phyloP scores from a whole-genome alignment of 2,113 vertebrate genomes.

The Tyto alba region DNA sequence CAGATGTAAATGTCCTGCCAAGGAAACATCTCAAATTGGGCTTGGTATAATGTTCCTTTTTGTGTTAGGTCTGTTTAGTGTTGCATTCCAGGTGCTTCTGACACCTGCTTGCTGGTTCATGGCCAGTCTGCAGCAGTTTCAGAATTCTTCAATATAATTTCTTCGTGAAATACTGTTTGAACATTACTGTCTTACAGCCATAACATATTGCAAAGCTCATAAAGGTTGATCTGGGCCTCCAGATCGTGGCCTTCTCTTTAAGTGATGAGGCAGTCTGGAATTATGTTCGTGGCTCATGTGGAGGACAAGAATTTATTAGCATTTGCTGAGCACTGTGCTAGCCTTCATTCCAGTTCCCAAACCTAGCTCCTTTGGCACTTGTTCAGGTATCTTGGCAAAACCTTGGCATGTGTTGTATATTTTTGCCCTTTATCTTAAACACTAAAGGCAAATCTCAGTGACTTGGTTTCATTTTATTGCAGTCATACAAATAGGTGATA shows the following conservation, averaged over 20 bases:
- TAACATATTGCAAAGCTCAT: background rate
- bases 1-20: background rate
- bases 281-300: background rate
- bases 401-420: background rate
- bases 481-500: background rate
- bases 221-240: background rate
- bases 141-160: background rate
- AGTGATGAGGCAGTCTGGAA: background rate
- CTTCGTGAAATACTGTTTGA: background rate
- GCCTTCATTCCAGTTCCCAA: background rate
- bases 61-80: background rate
- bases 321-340: background rate
- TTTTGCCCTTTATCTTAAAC: background rate
- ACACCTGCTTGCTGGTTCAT: background rate
- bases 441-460: background rate
- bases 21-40: background rate
- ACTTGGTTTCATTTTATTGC: background rate
- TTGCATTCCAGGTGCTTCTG: background rate
- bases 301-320: background rate
- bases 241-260: background rate
- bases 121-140: background rate
- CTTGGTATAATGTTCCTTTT: background rate
- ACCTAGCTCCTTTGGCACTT: background rate
- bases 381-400: background rate
- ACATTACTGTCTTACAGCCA: background rate